phyloP scores from a whole-genome alignment of 35 echinoderm and acorn worm species.

The Lytechinus pictus region DNA sequence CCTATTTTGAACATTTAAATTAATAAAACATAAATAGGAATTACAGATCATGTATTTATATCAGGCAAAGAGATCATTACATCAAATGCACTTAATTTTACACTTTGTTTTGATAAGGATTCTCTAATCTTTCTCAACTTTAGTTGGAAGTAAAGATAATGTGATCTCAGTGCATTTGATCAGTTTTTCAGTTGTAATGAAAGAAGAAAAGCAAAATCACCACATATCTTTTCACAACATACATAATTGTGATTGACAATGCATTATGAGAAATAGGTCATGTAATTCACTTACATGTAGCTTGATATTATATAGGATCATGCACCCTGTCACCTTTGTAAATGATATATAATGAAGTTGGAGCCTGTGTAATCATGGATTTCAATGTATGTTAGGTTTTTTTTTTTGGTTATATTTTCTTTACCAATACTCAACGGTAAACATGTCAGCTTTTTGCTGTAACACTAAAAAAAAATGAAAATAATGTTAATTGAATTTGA shows the following conservation, averaged over 20 bases:
- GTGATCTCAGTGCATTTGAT: background rate
- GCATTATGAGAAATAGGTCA: background rate
- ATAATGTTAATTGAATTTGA: too few species aligned
- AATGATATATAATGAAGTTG: background rate
- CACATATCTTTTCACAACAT: background rate
- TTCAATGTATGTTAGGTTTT: background rate
- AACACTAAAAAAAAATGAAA: background rate
- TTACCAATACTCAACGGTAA: too few species aligned
- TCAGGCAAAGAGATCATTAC: background rate
- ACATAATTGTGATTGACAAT: background rate
- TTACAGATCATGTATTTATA: background rate
- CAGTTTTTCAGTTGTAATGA: background rate
- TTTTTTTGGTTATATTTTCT: background rate
- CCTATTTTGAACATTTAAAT: background rate
- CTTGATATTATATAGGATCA: background rate
- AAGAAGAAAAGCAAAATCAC: background rate
- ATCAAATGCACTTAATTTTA: background rate
- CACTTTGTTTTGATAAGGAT: background rate
- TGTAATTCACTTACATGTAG: background rate
- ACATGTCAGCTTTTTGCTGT: background rate
- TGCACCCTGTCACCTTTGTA: background rate
- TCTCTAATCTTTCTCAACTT: background rate
- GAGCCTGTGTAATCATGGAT: background rate
- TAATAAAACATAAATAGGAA: background rate
- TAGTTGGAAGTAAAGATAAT: background rate